Evolutionary conservation across 2,888 invertebrate species (phyloP), one percentile per base, ranked within the genome.

Genomic region (Dryobota labecula): DNA sequence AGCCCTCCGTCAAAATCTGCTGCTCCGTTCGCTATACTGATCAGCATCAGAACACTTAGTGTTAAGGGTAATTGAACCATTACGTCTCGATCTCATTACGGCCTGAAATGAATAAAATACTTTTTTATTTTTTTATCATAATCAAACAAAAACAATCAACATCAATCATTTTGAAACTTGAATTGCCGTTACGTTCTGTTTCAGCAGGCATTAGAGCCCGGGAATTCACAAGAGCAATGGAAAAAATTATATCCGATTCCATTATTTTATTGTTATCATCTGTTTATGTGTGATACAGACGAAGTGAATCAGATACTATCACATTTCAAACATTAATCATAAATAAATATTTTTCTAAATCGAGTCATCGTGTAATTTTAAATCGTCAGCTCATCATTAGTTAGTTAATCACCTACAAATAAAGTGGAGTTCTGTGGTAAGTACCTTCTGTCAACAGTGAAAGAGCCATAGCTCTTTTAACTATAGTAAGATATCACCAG

Each of bases 11-110:
- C 93, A 85, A 91, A 90, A 70, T 92, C 90, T 78, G 89, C 71
- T 47, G 90, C 90, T 71, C 89, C 92, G 45, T 85, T 86, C 60
- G 84, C 84, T 53, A 89, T 71, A 82, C 86, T 80, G 75, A 87
- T 83, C 45, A 91, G 78, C 78, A 93, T 79, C 73, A 93, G 85
- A 61, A 91, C 78, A 75, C 85, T 87, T 83, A 86, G 86, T 79
- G 87, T 80, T 80, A 80, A 61, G 65, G 86, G 74, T 89, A 89
- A 78, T 70, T 84, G 84, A 87, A 89, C 77, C 95, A 95, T 95
- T 80, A 91, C 94, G 90, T 88, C 87, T 89, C 80, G 87, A 88
- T 92, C 82, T 89, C 95, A 95, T 95, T 89, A 92, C 94, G 92
- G 85, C 88, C 95, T 95, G 93, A 47, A 94, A 94, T 63, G n/a